These are phyloP conservation scores for Sycobia sp. DNA, from an alignment of 1,140 invertebrate species.

Conservation along the genomic window DNA sequence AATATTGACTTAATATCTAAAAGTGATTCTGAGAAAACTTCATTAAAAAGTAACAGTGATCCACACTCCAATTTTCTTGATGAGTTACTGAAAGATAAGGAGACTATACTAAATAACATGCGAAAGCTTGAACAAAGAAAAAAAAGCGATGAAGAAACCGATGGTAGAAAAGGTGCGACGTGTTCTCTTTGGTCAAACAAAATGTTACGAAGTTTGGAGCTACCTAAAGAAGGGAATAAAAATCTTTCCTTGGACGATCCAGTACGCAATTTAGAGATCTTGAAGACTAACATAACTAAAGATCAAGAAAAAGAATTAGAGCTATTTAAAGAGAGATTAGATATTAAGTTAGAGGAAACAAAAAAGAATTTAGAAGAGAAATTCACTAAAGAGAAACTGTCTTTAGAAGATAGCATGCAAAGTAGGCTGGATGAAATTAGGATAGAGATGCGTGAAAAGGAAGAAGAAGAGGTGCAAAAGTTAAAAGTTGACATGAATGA, in stretches of 20 bases:
- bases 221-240: conserved; percentile 18
- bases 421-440: conserved; percentile 56
- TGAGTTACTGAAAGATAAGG: conserved; percentile 43
- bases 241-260: not conserved
- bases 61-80: conserved; percentile 41
- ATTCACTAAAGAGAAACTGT: conserved; percentile 57
- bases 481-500: conserved; percentile 58
- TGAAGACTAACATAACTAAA: conserved; percentile 35
- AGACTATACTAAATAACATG: conserved; percentile 48
- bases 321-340: conserved; percentile 44
- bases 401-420: conserved; percentile 58
- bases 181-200: not conserved
- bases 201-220: conserved; percentile 14
- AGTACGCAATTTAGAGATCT: conserved; percentile 27
- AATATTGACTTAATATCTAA: conserved; percentile 55
- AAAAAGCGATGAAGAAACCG: conserved; percentile 36
- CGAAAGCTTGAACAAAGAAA: conserved; percentile 42
- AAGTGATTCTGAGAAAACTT: conserved; percentile 46
- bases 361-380: conserved; percentile 59
- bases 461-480: conserved; percentile 53
- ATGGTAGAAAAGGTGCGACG: conserved; percentile 8
- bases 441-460: conserved; percentile 52
- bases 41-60: conserved; percentile 38
- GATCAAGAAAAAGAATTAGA: conserved; percentile 45
- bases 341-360: conserved; percentile 51